These are phyloP conservation scores for Catotricha subobsoleta DNA, from an alignment of 2,888 invertebrate species.

Conservation along the genomic window DNA sequence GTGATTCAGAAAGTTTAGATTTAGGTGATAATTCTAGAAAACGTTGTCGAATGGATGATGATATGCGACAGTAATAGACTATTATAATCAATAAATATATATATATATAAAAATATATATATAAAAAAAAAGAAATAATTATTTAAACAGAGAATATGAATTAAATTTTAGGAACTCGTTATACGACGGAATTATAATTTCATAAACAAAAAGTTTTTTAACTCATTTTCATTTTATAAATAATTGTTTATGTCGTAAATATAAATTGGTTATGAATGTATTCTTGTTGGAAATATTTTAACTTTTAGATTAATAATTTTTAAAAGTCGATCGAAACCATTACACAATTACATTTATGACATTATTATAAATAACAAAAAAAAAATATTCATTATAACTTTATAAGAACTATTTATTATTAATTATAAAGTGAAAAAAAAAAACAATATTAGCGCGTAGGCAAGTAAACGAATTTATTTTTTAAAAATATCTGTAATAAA, in stretches of 20 bases:
- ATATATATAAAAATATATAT: no score
- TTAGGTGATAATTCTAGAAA: conserved; percentile 25
- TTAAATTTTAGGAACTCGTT: no score
- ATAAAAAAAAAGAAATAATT: no score
- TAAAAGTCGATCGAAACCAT: background rate
- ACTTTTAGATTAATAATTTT: background rate
- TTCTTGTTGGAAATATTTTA: no score
- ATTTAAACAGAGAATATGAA: no score
- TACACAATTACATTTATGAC: background rate
- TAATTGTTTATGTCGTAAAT: no score
- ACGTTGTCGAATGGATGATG: conserved; percentile 29
- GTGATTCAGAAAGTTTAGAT: conserved; percentile 30
- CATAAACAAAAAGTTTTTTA: no score
- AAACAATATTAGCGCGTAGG: background rate
- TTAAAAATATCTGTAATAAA: background rate
- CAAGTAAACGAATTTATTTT: background rate
- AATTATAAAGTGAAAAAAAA: background rate
- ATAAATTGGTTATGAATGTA: no score
- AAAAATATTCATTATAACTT: background rate
- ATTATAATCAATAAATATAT: no score
- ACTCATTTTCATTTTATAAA: no score
- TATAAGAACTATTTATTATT: background rate
- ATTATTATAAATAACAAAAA: no score
- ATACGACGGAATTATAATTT: no score
- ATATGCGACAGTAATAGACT: conserved; percentile 26